A percentile compares a stretch with the other conserved stretches of the same genome.
Evolutionary conservation across 2,888 invertebrate genomes (phyloP).

Genomic region (Harpalus rufipes): DNA sequence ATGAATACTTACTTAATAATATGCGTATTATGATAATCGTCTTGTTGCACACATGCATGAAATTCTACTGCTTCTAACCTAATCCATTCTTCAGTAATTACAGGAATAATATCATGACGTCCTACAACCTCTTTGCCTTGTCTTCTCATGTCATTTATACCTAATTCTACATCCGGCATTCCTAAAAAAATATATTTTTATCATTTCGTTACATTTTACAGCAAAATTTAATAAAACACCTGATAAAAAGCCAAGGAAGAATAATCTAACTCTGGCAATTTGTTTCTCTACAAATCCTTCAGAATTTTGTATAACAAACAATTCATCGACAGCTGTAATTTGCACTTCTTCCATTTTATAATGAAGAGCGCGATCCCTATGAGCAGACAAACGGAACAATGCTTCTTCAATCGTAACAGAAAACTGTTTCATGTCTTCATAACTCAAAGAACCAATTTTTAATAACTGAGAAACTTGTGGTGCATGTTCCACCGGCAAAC

Average conservation of each 20-base stretch:
- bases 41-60: conserved; percentile 94
- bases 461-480: conserved; percentile 97
- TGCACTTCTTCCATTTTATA: conserved; percentile 99
- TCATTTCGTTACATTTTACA: too few relatives aligned
- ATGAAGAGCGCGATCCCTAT: conserved; percentile 91
- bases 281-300: conserved; percentile 91
- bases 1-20: conserved; percentile 86
- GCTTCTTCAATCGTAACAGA: conserved; percentile 95
- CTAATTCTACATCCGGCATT: conserved; percentile 97
- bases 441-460: conserved; percentile 94
- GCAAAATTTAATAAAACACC: conserved; percentile 77
- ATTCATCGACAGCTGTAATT: conserved; percentile 94
- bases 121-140: conserved; percentile 99
- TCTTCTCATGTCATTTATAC: conserved; percentile 97
- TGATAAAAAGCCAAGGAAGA: conserved; percentile 97
- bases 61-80: conserved; percentile 96
- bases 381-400: conserved; percentile 90
- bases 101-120: conserved; percentile 98
- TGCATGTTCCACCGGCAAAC: conserved; percentile 97
- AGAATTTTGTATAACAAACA: conserved; percentile 92
- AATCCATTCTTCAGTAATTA: conserved; percentile 99
- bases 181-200: conserved; percentile 77
- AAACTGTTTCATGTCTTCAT: conserved; percentile 95
- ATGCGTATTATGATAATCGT: conserved; percentile 91
- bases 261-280: conserved; percentile 95